A percentile compares a stretch with the other conserved stretches of the same genome.
phyloP scores from a whole-genome alignment of 2,113 vertebrate genomes.

The Tursiops truncatus region DNA sequence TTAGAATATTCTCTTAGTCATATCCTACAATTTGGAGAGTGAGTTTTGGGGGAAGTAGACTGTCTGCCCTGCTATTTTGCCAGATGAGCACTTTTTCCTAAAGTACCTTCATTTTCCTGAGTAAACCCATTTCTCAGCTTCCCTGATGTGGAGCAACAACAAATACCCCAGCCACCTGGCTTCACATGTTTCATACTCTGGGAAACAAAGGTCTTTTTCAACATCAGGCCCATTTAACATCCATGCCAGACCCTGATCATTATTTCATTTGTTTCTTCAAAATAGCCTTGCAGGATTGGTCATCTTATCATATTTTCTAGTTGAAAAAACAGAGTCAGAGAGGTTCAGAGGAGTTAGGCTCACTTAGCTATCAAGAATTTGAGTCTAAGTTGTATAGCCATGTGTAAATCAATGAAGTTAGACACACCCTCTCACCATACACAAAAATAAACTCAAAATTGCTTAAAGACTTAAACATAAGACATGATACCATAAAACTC shows the following conservation, averaged over 20 bases:
- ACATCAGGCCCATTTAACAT: not conserved
- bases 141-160: not conserved
- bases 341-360: not conserved
- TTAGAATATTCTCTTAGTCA: not conserved
- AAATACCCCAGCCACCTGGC: not conserved
- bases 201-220: not conserved
- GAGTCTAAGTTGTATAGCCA: not conserved
- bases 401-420: not conserved
- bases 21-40: not conserved
- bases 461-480: not conserved
- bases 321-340: not conserved
- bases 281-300: not conserved
- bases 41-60: not conserved
- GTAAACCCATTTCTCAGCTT: not conserved
- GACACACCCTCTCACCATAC: not conserved
- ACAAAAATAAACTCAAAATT: not conserved
- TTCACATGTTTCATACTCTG: not conserved
- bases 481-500: not conserved
- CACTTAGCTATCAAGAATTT: not conserved
- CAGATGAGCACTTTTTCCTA: not conserved
- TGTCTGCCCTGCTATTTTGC: not conserved
- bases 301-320: not conserved
- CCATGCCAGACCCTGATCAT: not conserved
- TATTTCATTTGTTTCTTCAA: not conserved
- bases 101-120: not conserved